Conservation (phyloP, 2,113 vertebrate genomes). For the Xiphias gladius region DNA sequence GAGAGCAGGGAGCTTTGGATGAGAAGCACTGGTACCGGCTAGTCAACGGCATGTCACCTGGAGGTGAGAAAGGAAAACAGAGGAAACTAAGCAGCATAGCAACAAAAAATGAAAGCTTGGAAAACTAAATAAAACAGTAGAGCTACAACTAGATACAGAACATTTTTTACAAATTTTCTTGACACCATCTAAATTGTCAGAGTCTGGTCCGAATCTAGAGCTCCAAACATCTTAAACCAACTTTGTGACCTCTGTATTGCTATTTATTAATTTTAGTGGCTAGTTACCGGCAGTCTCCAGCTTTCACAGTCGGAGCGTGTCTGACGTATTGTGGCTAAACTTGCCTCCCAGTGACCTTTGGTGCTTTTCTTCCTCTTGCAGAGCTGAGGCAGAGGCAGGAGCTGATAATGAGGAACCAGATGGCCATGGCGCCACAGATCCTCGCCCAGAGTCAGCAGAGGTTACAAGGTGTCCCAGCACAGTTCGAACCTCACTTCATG, state of each 20-base stretch:
- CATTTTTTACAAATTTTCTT: background rate
- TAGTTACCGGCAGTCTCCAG: background rate
- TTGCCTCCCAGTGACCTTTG: slow-evolving; percentile 28
- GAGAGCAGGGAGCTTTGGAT: slow-evolving; percentile 87
- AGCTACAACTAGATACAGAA: background rate
- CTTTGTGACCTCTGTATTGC: background rate
- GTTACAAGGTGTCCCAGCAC: slow-evolving; percentile 86
- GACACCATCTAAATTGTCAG: background rate
- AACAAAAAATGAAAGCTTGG: background rate
- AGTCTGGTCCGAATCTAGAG: background rate
- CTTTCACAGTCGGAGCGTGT: slow-evolving; percentile 28
- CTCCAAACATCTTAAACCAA: background rate
- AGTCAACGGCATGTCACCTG: slow-evolving; percentile 89
- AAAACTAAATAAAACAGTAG: background rate
- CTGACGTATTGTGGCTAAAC: slow-evolving; percentile 9
- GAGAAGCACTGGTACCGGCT: slow-evolving; percentile 90
- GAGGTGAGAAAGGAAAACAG: slow-evolving; percentile 82
- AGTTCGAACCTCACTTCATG: slow-evolving; percentile 89
- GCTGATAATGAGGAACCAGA: slow-evolving; percentile 92
- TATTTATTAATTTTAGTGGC: background rate
- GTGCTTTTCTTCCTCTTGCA: slow-evolving; percentile 65
- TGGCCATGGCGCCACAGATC: slow-evolving; percentile 91
- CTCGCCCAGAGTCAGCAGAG: slow-evolving; percentile 88
- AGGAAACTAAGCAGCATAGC: background rate
- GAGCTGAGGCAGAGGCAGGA: slow-evolving; percentile 92